phyloP scores from a whole-genome alignment of 1,140 invertebrate genomes.

The Hyphantria cunea region DNA sequence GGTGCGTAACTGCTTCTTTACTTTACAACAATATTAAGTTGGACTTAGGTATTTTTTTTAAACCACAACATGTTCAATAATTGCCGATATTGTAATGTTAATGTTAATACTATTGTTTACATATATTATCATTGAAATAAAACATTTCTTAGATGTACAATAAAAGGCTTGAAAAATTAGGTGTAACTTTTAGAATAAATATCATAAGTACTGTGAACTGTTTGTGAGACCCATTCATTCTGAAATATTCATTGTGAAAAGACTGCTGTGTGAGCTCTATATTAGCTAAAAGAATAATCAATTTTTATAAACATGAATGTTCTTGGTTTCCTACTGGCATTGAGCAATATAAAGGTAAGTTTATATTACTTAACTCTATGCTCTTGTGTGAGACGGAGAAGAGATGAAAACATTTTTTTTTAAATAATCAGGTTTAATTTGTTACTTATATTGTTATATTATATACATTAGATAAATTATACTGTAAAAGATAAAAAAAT shows the following conservation, averaged over 20 bases:
- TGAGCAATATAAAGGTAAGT: conserved; percentile 40
- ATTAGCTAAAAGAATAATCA: neutral
- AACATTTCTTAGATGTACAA: conserved; percentile 30
- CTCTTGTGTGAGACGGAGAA: too few relatives aligned
- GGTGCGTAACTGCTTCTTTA: neutral
- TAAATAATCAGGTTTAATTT: too few relatives aligned
- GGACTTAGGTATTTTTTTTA: neutral
- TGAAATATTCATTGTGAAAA: neutral
- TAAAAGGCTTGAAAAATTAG: conserved; percentile 18
- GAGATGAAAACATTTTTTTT: too few relatives aligned
- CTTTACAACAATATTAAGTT: too few relatives aligned
- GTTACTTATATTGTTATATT: too few relatives aligned
- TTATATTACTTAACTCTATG: too few relatives aligned
- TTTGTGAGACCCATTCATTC: neutral
- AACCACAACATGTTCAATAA: conserved; percentile 6
- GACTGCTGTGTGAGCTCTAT: neutral
- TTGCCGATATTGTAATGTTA: conserved; percentile 46
- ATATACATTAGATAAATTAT: too few relatives aligned
- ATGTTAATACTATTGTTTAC: conserved; percentile 38
- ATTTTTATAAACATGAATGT: conserved; percentile 30
- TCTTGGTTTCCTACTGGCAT: conserved; percentile 32
- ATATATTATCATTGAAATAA: conserved; percentile 48
- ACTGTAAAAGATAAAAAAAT: too few relatives aligned
- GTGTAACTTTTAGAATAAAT: conserved; percentile 39
- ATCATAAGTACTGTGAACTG: conserved; percentile 44